Evolutionary conservation across 2,797 vertebrate genomes (phyloP).

Genomic region (Hydrolagus colliei): DNA sequence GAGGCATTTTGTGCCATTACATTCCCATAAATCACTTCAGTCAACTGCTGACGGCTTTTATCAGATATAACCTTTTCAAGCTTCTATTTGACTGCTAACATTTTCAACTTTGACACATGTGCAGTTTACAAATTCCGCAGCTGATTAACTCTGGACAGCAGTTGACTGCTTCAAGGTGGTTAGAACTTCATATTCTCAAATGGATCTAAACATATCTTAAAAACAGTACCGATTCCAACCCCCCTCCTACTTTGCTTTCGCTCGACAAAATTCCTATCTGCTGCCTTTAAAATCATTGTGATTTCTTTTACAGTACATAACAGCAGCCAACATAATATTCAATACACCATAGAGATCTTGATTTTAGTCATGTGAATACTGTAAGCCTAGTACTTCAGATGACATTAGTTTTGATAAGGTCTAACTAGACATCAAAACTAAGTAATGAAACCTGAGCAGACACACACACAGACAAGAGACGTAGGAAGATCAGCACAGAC

Average conservation of each 20-base stretch:
- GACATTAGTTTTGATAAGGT: conserved; percentile 57
- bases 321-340: conserved; percentile 27
- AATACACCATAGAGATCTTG: conserved; percentile 46
- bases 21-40: conserved; percentile 94
- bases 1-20: conserved; percentile 97
- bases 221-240: background rate
- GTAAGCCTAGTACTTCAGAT: conserved; percentile 56
- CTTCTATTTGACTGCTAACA: conserved; percentile 92
- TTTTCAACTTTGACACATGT: conserved; percentile 95
- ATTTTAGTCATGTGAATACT: conserved; percentile 48
- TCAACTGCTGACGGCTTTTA: conserved; percentile 94
- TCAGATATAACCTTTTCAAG: conserved; percentile 99
- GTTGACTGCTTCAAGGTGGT: conserved; percentile 55
- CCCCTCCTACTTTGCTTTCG: too few relatives aligned
- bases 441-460: conserved; percentile 56
- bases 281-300: conserved; percentile 20
- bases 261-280: conserved; percentile 3
- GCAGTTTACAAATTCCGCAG: conserved; percentile 90
- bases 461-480: conserved; percentile 42
- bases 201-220: conserved; percentile 23
- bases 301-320: conserved; percentile 11
- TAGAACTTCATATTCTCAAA: conserved; percentile 49
- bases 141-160: conserved; percentile 87
- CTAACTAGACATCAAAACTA: conserved; percentile 52
- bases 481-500: conserved; percentile 46